phyloP scores from a whole-genome alignment of 2,797 vertebrate species.

The Hipposideros larvatus region DNA sequence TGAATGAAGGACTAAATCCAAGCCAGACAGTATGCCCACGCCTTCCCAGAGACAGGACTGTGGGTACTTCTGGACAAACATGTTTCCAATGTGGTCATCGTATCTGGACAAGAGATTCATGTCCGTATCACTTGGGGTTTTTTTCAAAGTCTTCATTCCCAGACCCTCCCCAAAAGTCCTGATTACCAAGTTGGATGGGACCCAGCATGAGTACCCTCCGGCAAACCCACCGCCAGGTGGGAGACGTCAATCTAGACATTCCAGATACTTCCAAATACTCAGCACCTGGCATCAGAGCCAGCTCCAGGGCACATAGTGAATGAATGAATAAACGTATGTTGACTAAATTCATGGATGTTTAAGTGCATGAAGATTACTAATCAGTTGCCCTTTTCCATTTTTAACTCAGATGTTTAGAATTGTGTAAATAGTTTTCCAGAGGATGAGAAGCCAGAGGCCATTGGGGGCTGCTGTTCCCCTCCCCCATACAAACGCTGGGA shows the following conservation, averaged over 20 bases:
- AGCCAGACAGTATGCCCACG: neutral
- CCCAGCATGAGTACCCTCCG: neutral
- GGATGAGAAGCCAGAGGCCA: neutral
- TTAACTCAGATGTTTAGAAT: neutral
- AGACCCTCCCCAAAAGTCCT: neutral
- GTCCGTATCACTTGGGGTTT: neutral
- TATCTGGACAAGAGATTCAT: neutral
- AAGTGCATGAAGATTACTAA: neutral
- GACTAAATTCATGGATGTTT: neutral
- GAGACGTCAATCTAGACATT: neutral
- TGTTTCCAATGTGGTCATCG: neutral
- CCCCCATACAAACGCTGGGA: neutral
- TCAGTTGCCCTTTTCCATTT: neutral
- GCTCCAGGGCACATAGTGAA: neutral
- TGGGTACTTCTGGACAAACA: neutral
- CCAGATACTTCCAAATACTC: neutral
- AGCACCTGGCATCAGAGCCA: neutral
- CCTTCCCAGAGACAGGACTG: neutral
- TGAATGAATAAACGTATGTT: neutral
- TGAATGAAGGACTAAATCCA: neutral
- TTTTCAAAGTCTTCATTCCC: neutral
- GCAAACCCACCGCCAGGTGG: neutral
- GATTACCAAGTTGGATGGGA: neutral
- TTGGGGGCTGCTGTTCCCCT: neutral
- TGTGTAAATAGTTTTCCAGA: constrained; percentile 10